These are phyloP conservation scores for Apodemia duryi DNA, from an alignment of 2,888 invertebrate species.

Conservation along the genomic window DNA sequence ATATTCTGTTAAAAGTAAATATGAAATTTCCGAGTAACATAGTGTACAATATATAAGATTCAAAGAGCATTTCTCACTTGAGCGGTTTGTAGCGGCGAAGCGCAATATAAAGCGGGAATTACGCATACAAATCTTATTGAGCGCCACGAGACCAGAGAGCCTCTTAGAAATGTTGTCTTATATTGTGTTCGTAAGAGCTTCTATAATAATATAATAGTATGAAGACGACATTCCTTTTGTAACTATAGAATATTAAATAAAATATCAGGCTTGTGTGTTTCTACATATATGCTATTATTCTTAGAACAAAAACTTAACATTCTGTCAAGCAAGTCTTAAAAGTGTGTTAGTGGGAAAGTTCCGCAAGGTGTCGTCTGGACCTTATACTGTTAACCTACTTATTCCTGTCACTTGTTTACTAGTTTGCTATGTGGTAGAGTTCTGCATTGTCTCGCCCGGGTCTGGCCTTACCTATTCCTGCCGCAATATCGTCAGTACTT, in stretches of 20 bases:
- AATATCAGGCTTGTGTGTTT: not conserved
- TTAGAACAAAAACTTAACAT: too few relatives aligned
- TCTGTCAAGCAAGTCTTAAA: too few relatives aligned
- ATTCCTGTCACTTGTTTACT: too few relatives aligned
- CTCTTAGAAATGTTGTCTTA: slow-evolving; percentile 16
- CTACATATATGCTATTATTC: not conserved
- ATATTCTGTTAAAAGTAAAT: not conserved
- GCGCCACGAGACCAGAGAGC: slow-evolving; percentile 13
- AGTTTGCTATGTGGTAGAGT: too few relatives aligned
- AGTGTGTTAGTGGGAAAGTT: too few relatives aligned
- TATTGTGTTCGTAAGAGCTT: slow-evolving; percentile 13
- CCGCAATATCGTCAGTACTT: too few relatives aligned
- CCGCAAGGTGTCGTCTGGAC: too few relatives aligned
- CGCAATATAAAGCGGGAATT: slow-evolving; percentile 15
- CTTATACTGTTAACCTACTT: too few relatives aligned
- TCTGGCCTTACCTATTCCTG: too few relatives aligned
- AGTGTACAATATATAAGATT: slow-evolving; percentile 4
- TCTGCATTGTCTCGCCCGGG: too few relatives aligned
- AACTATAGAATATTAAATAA: not conserved
- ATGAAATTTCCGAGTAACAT: not conserved
- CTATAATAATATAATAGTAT: slow-evolving; percentile 14
- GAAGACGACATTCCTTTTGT: slow-evolving; percentile 11
- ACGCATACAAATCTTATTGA: slow-evolving; percentile 15
- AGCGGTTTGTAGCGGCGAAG: slow-evolving; percentile 10
- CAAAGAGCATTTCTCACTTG: slow-evolving; percentile 11